Evolutionary conservation across 2,888 invertebrate genomes (phyloP).

Genomic region (Drosophila niveifrons): DNA sequence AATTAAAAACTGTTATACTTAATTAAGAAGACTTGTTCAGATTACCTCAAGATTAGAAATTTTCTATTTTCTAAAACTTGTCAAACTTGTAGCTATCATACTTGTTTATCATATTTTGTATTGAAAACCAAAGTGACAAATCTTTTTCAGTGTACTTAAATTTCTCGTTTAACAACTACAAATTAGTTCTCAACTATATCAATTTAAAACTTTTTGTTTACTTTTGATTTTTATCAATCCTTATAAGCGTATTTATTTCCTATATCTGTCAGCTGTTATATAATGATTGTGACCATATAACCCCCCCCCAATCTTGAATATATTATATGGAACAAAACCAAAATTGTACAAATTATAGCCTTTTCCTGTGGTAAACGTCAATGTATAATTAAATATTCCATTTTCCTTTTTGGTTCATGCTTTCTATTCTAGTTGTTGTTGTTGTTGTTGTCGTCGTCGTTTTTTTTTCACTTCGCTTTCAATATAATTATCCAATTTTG

Average conservation of each 20-base stretch:
- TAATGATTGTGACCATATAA: neutral
- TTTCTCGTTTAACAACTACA: no score
- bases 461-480: conserved; percentile 22
- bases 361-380: neutral
- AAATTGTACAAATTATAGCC: conserved; percentile 35
- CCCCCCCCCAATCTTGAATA: neutral
- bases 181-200: no score
- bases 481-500: conserved; percentile 49
- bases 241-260: neutral
- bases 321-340: neutral
- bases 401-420: conserved; percentile 19
- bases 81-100: neutral
- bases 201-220: no score
- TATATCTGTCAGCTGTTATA: neutral
- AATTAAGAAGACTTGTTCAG: no score
- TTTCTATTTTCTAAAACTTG: no score
- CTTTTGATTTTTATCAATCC: no score
- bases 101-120: neutral
- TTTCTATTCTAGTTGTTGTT: neutral
- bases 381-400: conserved; percentile 38
- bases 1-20: no score
- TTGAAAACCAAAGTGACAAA: no score
- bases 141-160: no score
- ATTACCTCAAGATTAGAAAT: no score
- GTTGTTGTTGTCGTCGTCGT: neutral